Conservation (phyloP, 1,140 invertebrate species). For the Pseudobourletiella spinata region DNA sequence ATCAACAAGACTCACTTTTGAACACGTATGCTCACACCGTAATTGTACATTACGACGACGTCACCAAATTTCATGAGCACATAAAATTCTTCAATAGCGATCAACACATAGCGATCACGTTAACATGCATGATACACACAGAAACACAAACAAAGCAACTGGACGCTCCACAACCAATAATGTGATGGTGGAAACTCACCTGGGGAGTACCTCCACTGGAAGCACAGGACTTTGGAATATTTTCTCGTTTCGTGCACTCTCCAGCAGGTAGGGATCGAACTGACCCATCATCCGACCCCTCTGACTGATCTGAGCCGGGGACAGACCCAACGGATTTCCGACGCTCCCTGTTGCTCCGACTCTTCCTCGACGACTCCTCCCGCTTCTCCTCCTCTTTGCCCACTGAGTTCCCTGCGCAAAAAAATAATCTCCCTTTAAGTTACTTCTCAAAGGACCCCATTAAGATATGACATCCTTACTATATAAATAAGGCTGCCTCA, state of each 20-base stretch:
- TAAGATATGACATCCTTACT: no score
- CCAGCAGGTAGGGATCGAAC: slow-evolving; percentile 19
- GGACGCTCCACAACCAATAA: no score
- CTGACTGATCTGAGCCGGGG: slow-evolving; percentile 7
- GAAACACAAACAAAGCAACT: no score
- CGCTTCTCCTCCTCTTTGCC: neutral
- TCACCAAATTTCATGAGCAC: neutral
- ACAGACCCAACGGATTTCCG: slow-evolving; percentile 14
- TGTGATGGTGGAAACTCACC: no score
- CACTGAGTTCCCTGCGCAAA: neutral
- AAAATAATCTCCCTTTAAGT: no score
- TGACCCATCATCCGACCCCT: slow-evolving; percentile 14
- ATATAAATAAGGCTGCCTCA: no score
- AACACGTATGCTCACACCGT: neutral
- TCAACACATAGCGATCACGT: no score
- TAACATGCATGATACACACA: no score
- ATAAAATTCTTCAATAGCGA: no score
- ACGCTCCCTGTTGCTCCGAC: neutral
- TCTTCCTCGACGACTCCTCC: neutral
- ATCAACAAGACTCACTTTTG: no score
- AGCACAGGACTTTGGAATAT: slow-evolving; percentile 18
- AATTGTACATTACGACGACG: neutral
- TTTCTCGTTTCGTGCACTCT: slow-evolving; percentile 14
- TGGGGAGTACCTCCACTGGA: slow-evolving; percentile 25
- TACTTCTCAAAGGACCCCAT: no score